Conservation (phyloP, 2,113 vertebrate genomes). For the Synodontis membranacea region DNA sequence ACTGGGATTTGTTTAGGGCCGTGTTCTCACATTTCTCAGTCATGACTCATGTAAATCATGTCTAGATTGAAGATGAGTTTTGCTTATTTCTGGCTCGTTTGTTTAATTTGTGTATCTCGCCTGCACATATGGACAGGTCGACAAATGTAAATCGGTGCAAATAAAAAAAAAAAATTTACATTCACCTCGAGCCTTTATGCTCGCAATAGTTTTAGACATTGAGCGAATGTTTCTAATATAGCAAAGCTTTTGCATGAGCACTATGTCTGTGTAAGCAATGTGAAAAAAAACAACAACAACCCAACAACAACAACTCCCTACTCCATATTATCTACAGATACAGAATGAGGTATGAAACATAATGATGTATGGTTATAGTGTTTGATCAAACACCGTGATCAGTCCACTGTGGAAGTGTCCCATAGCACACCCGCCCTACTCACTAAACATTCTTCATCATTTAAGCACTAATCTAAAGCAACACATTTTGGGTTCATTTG, state of each 20-base stretch:
- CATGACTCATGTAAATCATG: not conserved
- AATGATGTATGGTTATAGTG: not conserved
- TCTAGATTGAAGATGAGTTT: slow-evolving; percentile 4
- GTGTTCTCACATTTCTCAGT: slow-evolving; percentile 25
- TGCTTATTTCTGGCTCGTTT: not conserved
- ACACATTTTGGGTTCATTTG: not conserved
- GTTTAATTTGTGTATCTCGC: not conserved
- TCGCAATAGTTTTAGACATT: slow-evolving; percentile 53
- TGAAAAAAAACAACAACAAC: no score
- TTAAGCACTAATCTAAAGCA: not conserved
- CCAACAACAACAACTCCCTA: no score
- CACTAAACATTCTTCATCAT: not conserved
- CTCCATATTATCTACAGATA: not conserved
- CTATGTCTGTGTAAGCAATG: not conserved
- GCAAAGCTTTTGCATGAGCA: slow-evolving; percentile 49
- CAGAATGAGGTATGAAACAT: not conserved
- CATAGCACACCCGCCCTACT: not conserved
- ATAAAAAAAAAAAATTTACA: slow-evolving; percentile 8
- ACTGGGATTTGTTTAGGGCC: slow-evolving; percentile 31
- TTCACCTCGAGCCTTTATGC: slow-evolving; percentile 18
- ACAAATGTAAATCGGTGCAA: slow-evolving; percentile 32
- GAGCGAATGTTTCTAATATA: slow-evolving; percentile 33
- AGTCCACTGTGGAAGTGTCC: not conserved
- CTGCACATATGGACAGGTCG: not conserved
- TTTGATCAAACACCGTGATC: not conserved